These are phyloP conservation scores for Crotalus horridus DNA, from an alignment of 2,113 vertebrate genomes.

Conservation along the genomic window DNA sequence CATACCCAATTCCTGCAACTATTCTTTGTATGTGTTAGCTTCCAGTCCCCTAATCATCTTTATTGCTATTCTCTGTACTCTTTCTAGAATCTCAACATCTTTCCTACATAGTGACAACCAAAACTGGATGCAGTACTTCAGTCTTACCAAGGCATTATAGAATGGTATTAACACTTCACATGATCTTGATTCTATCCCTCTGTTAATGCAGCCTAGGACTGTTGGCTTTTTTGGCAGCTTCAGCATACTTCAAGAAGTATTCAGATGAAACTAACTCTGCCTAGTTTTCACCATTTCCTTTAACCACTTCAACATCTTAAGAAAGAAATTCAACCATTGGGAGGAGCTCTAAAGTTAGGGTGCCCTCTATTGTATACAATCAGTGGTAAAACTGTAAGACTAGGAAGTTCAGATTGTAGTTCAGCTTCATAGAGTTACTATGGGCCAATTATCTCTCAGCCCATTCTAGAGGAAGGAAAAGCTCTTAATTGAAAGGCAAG, in stretches of 20 bases:
- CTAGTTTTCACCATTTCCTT: background rate
- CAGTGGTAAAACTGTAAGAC: background rate
- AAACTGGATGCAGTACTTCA: too few species aligned
- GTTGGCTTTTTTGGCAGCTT: too few species aligned
- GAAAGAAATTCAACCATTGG: background rate
- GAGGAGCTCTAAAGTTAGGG: background rate
- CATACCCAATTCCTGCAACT: too few species aligned
- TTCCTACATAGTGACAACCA: too few species aligned
- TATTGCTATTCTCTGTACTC: too few species aligned
- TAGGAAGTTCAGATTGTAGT: background rate
- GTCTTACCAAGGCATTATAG: too few species aligned
- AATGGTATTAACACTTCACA: too few species aligned
- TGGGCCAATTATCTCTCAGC: background rate
- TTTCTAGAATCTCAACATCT: too few species aligned
- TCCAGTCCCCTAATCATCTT: too few species aligned
- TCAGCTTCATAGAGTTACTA: background rate
- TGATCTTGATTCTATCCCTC: too few species aligned
- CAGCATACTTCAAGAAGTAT: background rate
- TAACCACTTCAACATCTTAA: background rate
- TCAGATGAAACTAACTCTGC: background rate
- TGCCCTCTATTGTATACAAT: background rate
- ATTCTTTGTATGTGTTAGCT: too few species aligned
- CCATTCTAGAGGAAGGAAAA: background rate
- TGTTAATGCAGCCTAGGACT: too few species aligned
- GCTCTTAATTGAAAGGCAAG: background rate